A percentile compares a stretch with the other conserved stretches of the same genome.
Conservation (phyloP, 2,888 invertebrate species). For the Coecobrya sp. region DNA sequence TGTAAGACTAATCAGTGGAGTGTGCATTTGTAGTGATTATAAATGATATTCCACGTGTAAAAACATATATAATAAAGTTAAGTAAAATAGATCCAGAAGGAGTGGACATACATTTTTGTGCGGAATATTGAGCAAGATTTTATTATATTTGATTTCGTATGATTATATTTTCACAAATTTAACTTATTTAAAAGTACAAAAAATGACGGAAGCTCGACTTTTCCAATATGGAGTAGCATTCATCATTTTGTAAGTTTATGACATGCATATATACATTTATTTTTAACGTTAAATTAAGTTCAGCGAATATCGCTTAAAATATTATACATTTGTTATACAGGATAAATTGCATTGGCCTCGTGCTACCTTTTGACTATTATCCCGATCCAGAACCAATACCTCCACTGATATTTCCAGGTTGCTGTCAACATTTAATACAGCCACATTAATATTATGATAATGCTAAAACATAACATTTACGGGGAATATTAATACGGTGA, state of each 20-base stretch:
- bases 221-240: background rate
- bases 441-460: background rate
- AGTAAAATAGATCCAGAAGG: too few species aligned
- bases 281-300: background rate
- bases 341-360: slow-evolving; percentile 34
- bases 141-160: background rate
- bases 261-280: too few species aligned
- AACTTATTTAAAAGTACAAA: background rate
- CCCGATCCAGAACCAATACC: slow-evolving; percentile 74
- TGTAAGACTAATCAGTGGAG: too few species aligned
- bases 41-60: too few species aligned
- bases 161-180: background rate
- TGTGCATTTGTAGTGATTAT: too few species aligned
- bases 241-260: background rate
- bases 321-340: background rate
- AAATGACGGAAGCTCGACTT: background rate
- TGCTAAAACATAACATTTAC: background rate
- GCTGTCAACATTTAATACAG: background rate
- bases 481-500: background rate
- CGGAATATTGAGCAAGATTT: background rate
- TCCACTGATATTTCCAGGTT: slow-evolving; percentile 78
- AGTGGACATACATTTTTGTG: too few species aligned
- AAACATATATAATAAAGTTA: too few species aligned
- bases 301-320: too few species aligned
- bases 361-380: slow-evolving; percentile 55